Base-by-base conservation (phyloP, 2,797 vertebrate species). In the Tapera naevia region DNA sequence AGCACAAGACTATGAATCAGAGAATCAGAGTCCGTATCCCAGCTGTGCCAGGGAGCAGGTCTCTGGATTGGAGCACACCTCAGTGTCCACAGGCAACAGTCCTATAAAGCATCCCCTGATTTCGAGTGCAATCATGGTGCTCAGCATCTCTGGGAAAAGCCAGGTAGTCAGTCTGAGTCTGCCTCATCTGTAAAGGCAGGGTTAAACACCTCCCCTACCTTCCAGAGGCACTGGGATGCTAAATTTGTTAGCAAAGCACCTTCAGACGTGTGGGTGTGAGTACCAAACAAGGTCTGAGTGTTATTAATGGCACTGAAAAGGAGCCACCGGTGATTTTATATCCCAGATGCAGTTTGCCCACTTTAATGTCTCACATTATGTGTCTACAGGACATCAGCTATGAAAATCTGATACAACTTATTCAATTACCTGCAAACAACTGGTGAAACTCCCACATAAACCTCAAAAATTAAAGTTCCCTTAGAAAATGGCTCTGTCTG, bases 1-100 rank as follows among this genome's bases (percentile, higher is more conserved):
- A 94, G 94, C 93, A 95, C 92, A 95, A 93, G 94, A 88, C 78
- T 79, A 84, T 96, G 93, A 96, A 95, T 97, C 96, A 97, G 89
- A 95, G 83, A 82, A 96, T 43, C 23, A 3, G 83, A 96, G 94
- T 66, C 86, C 83, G 0, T 74, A 54, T 48, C 88, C 93, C 91
- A 71, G 88, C 88, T 76, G 60, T 50, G 66, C 28, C 27, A 64
- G 33, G 58, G 78, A 95, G 71, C 69, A 79, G 86, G 51, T 72
- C 89, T 91, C 51, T 53, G 91, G 56, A 17, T 93, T 91, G 73
- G 73, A 88, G 17, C 41, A 5, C 6, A 17, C 35, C 80, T 84
- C 80, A 17, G 80, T 89, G 94, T 95, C 95, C 96, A 96, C 13
- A 78, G 96, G 96, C 94, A 70, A 53, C 39, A 23, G 74, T 33